A percentile compares a stretch with the other conserved stretches of the same genome.
phyloP scores from a whole-genome alignment of 2,797 vertebrate species.

The Sebastes cheni region DNA sequence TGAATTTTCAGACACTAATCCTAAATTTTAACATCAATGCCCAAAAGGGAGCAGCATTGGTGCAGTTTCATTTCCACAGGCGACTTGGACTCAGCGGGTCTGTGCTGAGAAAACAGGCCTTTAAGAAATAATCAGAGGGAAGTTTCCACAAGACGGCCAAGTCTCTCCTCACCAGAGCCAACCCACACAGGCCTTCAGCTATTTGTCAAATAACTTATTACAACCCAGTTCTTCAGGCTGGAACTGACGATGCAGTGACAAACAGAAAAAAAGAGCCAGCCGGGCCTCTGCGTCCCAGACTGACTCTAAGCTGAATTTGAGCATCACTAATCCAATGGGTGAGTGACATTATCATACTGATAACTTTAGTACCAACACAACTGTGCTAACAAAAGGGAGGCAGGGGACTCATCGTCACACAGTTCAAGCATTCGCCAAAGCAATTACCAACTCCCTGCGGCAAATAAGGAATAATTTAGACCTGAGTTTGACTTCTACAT shows the following conservation, averaged over 20 bases:
- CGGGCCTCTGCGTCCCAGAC: background rate
- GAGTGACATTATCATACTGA: conserved; percentile 20
- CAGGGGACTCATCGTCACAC: background rate
- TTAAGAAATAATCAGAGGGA: conserved; percentile 52
- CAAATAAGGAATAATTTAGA: background rate
- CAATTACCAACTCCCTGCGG: background rate
- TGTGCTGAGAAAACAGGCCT: conserved; percentile 39
- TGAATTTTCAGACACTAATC: background rate
- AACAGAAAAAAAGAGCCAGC: conserved; percentile 31
- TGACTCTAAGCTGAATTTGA: conserved; percentile 12
- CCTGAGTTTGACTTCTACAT: background rate
- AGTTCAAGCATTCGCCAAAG: conserved; percentile 5
- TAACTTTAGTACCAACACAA: conserved; percentile 14
- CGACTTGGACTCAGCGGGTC: conserved; percentile 26
- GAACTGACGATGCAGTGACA: conserved; percentile 31
- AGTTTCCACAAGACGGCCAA: conserved; percentile 37
- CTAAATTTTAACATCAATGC: background rate
- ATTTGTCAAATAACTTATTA: conserved; percentile 62
- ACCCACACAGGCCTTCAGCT: conserved; percentile 66
- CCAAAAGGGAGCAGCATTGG: background rate
- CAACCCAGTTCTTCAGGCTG: conserved; percentile 36
- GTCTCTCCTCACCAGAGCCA: conserved; percentile 45
- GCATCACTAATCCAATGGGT: conserved; percentile 21
- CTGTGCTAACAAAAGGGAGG: conserved; percentile 1
- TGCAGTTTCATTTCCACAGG: conserved; percentile 13